Evolutionary conservation across 2,797 vertebrate species (phyloP).

Genomic region (Florisuga fusca): DNA sequence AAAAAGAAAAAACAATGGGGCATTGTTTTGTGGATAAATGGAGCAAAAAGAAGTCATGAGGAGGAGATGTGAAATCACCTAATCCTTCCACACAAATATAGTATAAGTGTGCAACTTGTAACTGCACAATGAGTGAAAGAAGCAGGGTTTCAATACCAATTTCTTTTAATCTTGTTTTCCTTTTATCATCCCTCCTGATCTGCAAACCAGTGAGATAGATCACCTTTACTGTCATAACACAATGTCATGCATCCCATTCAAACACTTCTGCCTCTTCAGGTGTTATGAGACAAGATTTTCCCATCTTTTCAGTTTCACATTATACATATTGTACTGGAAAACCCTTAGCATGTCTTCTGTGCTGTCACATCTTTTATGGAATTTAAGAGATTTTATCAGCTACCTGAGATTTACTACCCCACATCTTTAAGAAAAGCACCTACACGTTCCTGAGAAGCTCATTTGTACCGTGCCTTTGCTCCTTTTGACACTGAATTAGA

Average conservation of each 20-base stretch:
- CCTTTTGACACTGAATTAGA: neutral
- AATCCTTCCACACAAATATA: neutral
- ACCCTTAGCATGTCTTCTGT: neutral
- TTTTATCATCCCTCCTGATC: neutral
- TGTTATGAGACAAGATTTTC: neutral
- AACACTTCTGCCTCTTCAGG: neutral
- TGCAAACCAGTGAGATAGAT: neutral
- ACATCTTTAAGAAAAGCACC: neutral
- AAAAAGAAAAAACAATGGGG: neutral
- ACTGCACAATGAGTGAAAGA: neutral
- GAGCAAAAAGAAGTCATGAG: neutral
- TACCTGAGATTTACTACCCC: neutral
- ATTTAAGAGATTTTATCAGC: neutral
- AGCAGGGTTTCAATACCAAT: neutral
- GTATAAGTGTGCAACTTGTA: neutral
- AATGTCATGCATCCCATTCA: neutral
- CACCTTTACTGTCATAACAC: neutral
- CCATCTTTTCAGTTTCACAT: neutral
- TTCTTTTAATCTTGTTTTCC: neutral
- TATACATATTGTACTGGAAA: neutral
- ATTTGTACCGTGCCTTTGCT: fast-evolving
- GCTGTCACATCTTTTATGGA: neutral
- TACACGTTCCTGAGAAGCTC: neutral
- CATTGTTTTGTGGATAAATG: neutral
- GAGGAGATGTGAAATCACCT: neutral